Conservation (phyloP, 1,140 invertebrate genomes). For the Sycophila sp. region DNA sequence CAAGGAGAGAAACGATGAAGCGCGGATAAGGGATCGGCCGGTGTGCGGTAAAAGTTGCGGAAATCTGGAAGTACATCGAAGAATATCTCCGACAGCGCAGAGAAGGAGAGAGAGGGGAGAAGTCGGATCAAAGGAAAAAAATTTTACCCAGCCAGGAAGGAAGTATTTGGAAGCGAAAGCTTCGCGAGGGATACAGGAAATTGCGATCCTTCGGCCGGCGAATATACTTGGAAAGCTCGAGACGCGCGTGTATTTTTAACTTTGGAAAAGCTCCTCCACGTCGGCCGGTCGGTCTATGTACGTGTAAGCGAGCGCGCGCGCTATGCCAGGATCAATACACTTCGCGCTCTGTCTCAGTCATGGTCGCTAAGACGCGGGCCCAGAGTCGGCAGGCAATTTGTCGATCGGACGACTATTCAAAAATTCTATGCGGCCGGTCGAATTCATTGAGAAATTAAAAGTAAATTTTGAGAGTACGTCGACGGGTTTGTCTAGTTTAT, state of each 20-base stretch:
- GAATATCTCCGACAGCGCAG: not conserved
- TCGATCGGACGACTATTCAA: too few relatives aligned
- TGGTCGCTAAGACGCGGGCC: not conserved
- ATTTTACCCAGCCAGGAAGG: not conserved
- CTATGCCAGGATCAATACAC: conserved; percentile 60
- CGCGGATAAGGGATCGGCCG: not conserved
- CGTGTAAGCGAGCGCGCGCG: conserved; percentile 31
- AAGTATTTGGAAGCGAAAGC: conserved; percentile 37
- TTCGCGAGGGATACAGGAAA: conserved; percentile 45
- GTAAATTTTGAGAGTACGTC: too few relatives aligned
- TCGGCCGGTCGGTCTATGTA: not conserved
- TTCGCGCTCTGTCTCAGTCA: conserved; percentile 40
- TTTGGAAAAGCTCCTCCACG: conserved; percentile 54
- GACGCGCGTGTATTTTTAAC: conserved; percentile 59
- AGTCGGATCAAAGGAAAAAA: not conserved
- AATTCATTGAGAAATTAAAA: too few relatives aligned
- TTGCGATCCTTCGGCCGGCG: conserved; percentile 45
- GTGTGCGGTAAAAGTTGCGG: not conserved
- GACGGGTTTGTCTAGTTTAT: too few relatives aligned
- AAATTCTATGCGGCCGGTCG: too few relatives aligned
- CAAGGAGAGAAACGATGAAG: not conserved
- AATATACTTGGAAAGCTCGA: too few relatives aligned
- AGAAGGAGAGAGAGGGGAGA: not conserved
- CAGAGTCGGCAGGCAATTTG: too few relatives aligned
- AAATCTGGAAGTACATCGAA: not conserved